A percentile compares a stretch with the other conserved stretches of the same genome.
Conservation (phyloP, 2,888 invertebrate genomes). For the Thecophora atra region DNA sequence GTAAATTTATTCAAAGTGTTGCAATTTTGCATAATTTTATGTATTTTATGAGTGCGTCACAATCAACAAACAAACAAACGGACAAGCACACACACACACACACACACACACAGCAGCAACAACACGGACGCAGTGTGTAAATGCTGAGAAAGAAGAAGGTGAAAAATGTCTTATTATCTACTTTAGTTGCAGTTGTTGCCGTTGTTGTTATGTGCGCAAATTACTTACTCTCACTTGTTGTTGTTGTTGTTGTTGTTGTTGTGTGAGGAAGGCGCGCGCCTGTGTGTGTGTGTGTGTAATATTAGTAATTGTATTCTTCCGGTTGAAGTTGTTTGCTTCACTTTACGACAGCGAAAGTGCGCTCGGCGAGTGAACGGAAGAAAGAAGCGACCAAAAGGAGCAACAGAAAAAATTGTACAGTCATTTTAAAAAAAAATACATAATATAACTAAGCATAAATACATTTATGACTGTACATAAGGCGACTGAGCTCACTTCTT, state of each 20-base stretch:
- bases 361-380: too few relatives aligned
- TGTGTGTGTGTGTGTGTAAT: not conserved
- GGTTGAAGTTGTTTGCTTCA: constrained; percentile 14
- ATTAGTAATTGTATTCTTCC: constrained; percentile 34
- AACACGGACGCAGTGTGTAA: not conserved
- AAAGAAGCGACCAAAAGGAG: too few relatives aligned
- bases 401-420: not conserved
- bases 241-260: not conserved
- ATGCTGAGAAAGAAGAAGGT: not conserved
- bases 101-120: not conserved
- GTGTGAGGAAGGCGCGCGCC: not conserved
- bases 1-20: constrained; percentile 43
- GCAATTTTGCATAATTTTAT: constrained; percentile 38
- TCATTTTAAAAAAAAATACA: not conserved
- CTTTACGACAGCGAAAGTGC: not conserved
- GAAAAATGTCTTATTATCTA: too few relatives aligned
- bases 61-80: too few relatives aligned
- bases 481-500: too few relatives aligned
- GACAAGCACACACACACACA: constrained; percentile 13
- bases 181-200: not conserved
- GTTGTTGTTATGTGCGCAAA: constrained; percentile 19
- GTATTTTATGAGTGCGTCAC: constrained; percentile 26
- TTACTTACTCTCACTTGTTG: constrained; percentile 18
- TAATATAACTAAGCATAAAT: too few relatives aligned
- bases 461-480: too few relatives aligned